A percentile compares a stretch with the other conserved stretches of the same genome.
phyloP scores from a whole-genome alignment of 2,113 vertebrate species.

The Charadrius vociferus region DNA sequence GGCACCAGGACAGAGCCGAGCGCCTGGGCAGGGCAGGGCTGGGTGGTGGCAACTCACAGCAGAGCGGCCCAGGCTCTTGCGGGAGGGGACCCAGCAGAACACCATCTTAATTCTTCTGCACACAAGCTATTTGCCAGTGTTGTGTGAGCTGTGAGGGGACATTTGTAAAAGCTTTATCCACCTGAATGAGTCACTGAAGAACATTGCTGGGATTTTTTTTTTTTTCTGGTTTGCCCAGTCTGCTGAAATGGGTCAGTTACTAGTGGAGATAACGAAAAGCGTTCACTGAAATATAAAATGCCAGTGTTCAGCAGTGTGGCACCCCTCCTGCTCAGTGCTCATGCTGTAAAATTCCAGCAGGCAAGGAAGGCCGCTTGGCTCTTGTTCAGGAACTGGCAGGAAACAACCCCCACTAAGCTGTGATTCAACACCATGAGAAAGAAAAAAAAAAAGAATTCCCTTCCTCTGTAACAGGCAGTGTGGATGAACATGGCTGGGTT shows the following conservation, averaged over 20 bases:
- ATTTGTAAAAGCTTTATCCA: background rate
- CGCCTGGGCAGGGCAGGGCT: background rate
- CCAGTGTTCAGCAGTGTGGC: conserved; percentile 17
- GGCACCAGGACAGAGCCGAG: background rate
- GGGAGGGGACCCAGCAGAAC: background rate
- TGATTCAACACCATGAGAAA: background rate
- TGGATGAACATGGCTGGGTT: background rate
- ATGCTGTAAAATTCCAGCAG: conserved; percentile 51
- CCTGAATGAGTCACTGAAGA: conserved; percentile 23
- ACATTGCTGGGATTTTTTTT: background rate
- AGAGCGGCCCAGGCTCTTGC: accelerated
- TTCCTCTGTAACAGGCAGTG: background rate
- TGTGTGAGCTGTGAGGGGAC: background rate
- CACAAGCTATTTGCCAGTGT: background rate
- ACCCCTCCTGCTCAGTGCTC: background rate
- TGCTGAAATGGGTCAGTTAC: background rate
- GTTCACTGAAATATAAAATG: conserved; percentile 14
- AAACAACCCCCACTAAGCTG: conserved; percentile 31
- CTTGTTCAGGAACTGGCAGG: background rate
- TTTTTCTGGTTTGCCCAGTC: background rate
- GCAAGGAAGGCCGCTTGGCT: conserved; percentile 28
- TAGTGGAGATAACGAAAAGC: background rate
- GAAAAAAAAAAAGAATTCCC: background rate
- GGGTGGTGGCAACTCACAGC: background rate
- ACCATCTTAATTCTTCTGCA: background rate